Percentiles rank a stretch among this genome's conserved stretches.
Evolutionary conservation across 2,797 vertebrate species (phyloP).

Genomic region (Rhabdophis nuchalis): DNA sequence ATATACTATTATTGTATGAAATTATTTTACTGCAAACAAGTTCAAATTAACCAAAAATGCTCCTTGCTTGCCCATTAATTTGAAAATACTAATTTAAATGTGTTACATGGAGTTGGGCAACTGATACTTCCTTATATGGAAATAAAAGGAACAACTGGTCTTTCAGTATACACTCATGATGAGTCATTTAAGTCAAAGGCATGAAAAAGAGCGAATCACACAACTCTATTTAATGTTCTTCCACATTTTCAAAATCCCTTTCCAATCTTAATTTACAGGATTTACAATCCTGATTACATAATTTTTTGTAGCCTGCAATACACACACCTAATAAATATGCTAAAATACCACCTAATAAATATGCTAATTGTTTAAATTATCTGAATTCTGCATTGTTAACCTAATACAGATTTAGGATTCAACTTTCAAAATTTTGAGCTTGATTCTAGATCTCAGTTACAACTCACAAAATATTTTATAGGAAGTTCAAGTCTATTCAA

Average conservation of each 20-base stretch:
- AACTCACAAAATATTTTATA: not conserved
- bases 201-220: conserved; percentile 6
- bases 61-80: not conserved
- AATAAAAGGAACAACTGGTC: conserved; percentile 33
- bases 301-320: not conserved
- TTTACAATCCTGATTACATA: not conserved
- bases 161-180: not conserved
- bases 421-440: not conserved
- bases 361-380: not conserved
- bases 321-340: not conserved
- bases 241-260: not conserved
- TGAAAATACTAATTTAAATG: conserved; percentile 34
- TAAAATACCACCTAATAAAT: not conserved
- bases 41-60: not conserved
- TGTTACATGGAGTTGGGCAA: conserved; percentile 22
- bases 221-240: conserved; percentile 10
- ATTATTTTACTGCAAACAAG: not conserved
- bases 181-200: not conserved
- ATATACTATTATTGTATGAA: not conserved
- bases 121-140: conserved; percentile 57
- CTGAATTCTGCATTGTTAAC: not conserved
- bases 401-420: not conserved
- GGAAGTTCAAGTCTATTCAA: not conserved
- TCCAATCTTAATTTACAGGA: not conserved
- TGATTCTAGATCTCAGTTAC: not conserved